phyloP scores from a whole-genome alignment of 2,797 vertebrate genomes.

The Centroberyx gerrardi region DNA sequence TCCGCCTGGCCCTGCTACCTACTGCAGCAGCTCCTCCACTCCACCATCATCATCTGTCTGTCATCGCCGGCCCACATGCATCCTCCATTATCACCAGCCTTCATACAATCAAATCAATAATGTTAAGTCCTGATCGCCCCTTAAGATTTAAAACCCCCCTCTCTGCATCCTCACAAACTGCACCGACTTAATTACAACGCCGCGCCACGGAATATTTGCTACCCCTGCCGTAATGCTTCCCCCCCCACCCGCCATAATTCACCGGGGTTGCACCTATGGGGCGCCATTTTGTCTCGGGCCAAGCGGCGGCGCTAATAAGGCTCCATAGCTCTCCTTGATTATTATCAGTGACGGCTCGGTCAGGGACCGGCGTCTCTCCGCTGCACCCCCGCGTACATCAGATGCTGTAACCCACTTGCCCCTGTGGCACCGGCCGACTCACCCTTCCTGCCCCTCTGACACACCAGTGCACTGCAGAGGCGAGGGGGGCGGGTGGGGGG shows the following conservation, averaged over 20 bases:
- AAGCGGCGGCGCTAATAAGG: slow-evolving; percentile 79
- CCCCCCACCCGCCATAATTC: slow-evolving; percentile 67
- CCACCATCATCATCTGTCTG: slow-evolving; percentile 38
- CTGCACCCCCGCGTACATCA: slow-evolving; percentile 69
- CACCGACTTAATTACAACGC: slow-evolving; percentile 64
- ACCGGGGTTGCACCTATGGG: slow-evolving; percentile 73
- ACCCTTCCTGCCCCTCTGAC: slow-evolving; percentile 76
- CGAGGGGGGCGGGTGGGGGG: slow-evolving; percentile 36
- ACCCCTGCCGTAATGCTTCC: slow-evolving; percentile 54
- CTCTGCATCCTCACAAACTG: slow-evolving; percentile 54
- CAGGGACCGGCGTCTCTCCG: slow-evolving; percentile 79
- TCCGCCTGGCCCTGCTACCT: slow-evolving; percentile 22
- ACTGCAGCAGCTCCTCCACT: slow-evolving; percentile 41
- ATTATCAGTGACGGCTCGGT: slow-evolving; percentile 83
- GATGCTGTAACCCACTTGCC: slow-evolving; percentile 71
- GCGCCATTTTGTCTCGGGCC: slow-evolving; percentile 75
- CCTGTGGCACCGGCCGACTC: slow-evolving; percentile 62
- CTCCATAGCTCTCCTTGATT: slow-evolving; percentile 81
- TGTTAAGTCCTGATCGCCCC: slow-evolving; percentile 66
- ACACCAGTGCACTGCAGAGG: slow-evolving; percentile 58
- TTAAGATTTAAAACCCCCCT: slow-evolving; percentile 72
- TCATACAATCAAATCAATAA: slow-evolving; percentile 54
- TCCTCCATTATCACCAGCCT: slow-evolving; percentile 70
- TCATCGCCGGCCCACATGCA: slow-evolving; percentile 42
- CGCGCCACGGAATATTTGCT: slow-evolving; percentile 62